Base-by-base conservation (phyloP, 2,888 invertebrate genomes). In the Noctua fimbriata region DNA sequence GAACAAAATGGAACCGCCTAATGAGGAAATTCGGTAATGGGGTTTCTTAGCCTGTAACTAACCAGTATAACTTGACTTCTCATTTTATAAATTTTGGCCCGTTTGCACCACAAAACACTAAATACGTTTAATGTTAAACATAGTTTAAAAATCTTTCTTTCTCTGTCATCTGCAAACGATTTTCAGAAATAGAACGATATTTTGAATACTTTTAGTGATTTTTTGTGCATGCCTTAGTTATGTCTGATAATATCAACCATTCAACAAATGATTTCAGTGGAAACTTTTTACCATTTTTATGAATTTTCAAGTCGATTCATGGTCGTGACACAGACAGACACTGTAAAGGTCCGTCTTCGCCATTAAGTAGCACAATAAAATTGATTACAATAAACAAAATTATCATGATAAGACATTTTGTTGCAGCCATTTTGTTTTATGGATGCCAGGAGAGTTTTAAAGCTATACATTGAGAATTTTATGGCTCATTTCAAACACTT, bases 361-460 rank as follows among this genome's bases (percentile, higher is more conserved):
- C 69, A 72, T 72, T 78, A 36, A 72, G 24, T n/a, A 63, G 66
- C 41, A 36, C 32, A 73, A 55, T 83, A 83, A 80, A 82, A 81
- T 74, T 84, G 79, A 85, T 88, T 87, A 85, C 75, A 87, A 85
- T 89, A 89, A 87, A 88, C 83, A 86, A 88, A 89, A 91, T 89
- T 88, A 87, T 78, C 85, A 80, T 86, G 86, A 89, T 88, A 90
- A 86, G 80, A 82, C 79, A 88, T 86, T 89, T 88, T 89, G 87
- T 84, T 90, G 83, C 79, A 82, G 85, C 79, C 87, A 88, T 90
- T 83, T 87, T 89, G 87, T 86, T 90, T 92, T 90, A 92, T 89
- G 81, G 80, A 81, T 87, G 80, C 86, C 84, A 76, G 78, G 81
- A 83, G 87, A 84, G 86, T 85, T 85, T 84, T 82, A 83, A 88